Evolutionary conservation across 2,888 invertebrate genomes (phyloP), one percentile per base, ranked within the genome.

Genomic region (Microchrysa polita): DNA sequence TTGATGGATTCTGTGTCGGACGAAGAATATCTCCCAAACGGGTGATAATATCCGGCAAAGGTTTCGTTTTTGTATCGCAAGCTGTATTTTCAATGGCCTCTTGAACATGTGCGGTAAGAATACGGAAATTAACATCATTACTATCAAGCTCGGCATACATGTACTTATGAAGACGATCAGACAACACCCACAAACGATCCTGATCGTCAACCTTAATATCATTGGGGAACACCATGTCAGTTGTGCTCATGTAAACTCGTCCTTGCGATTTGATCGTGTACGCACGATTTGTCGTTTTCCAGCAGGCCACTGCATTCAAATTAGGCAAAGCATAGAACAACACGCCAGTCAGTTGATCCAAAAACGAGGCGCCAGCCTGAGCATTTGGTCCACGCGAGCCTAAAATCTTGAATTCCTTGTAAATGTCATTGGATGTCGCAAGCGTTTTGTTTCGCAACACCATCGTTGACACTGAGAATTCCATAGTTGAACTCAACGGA

Each of bases 131-230:
- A 0, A 90, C 87, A 18, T 91, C 90, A 1, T 87, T 86, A 0
- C 86, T 82, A 80, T 92, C 87, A 75, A 93, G 81, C 74, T 87
- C 86, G 0, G 87, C 87, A 78, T 92, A 91, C 88, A 92, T 90
- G 84, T 90, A 93, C 67, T 88, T 85, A 0, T 92, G 92, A 79
- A 93, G 83, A 74, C 89, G 88, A 81, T 93, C 91, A 0, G 92
- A 92, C 0, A 93, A 81, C 1, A 93, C 90, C 93, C 93, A 93
- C 0, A 93, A 81, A 53, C 88, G 91, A 14, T 90, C 88, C 7
- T 91, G 87, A 27, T 87, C 87, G 77, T 93, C 93, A 0, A 93
- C 91, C 83, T 93, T 93, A 1, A 93, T 87, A 77, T 93, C 93
- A 67, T 91, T 92, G 1, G 93, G 92, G 79, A 92, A 93, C 0